Conservation (phyloP, 2,888 invertebrate genomes). For the Ypsolopha sequella region DNA sequence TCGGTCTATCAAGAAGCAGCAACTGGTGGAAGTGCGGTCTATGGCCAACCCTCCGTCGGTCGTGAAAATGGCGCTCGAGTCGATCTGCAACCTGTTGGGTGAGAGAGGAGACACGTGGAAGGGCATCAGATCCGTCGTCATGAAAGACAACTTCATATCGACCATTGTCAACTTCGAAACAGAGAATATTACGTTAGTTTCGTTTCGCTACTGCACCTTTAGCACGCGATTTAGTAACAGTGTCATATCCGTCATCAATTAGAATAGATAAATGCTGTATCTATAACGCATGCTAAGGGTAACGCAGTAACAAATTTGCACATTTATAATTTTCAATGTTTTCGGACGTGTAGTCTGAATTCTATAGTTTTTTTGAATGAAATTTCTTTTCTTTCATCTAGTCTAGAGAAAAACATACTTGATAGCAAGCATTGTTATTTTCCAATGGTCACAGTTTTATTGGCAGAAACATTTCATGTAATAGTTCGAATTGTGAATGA, state of each 20-base stretch:
- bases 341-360: background rate
- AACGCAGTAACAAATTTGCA: background rate
- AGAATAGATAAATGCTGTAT: background rate
- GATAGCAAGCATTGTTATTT: conserved; percentile 22
- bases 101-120: conserved; percentile 95
- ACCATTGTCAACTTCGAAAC: conserved; percentile 96
- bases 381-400: background rate
- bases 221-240: background rate
- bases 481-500: background rate
- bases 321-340: background rate
- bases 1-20: conserved; percentile 96
- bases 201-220: conserved; percentile 11
- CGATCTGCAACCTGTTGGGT: conserved; percentile 92
- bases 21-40: conserved; percentile 93
- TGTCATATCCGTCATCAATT: background rate
- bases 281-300: background rate
- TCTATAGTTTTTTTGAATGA: background rate
- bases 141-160: conserved; percentile 95
- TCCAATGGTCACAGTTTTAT: conserved; percentile 20
- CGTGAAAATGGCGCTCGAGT: conserved; percentile 94
- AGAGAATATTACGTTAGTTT: conserved; percentile 89
- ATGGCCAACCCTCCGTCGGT: conserved; percentile 95
- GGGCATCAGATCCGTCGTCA: conserved; percentile 89
- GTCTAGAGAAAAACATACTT: conserved; percentile 36
- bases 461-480: conserved; percentile 53